Conservation (phyloP, 2,888 invertebrate genomes). For the Melieria picta region DNA sequence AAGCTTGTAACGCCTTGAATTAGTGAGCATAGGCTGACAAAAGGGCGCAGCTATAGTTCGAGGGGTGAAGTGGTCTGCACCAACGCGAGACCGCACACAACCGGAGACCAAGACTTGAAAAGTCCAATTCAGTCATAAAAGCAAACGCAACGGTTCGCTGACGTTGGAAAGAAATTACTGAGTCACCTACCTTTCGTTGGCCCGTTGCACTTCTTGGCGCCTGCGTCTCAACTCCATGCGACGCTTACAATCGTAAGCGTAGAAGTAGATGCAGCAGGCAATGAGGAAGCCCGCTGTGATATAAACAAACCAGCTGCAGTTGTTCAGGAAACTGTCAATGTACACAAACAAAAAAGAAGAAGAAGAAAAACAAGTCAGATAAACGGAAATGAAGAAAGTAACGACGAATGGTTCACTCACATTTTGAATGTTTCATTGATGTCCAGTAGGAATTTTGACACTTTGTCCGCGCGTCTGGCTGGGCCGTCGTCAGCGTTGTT, state of each 20-base stretch:
- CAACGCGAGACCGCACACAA: too few relatives aligned
- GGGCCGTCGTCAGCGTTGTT: slow-evolving; percentile 18
- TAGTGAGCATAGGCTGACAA: too few relatives aligned
- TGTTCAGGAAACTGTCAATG: slow-evolving; percentile 51
- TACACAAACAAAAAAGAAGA: neutral
- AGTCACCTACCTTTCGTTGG: slow-evolving; percentile 53
- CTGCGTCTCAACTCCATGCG: slow-evolving; percentile 48
- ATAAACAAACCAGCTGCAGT: slow-evolving; percentile 60
- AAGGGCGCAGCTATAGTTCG: too few relatives aligned
- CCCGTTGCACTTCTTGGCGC: slow-evolving; percentile 51
- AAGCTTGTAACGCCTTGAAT: too few relatives aligned
- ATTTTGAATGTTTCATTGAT: slow-evolving; percentile 43
- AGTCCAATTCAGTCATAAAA: neutral
- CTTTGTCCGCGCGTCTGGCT: slow-evolving; percentile 25
- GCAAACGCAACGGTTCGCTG: neutral
- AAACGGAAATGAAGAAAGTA: neutral
- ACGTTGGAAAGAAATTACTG: neutral
- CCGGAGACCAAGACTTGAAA: neutral
- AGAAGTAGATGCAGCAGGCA: slow-evolving; percentile 53
- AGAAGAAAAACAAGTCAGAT: neutral
- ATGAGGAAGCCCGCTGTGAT: slow-evolving; percentile 51
- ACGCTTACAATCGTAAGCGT: slow-evolving; percentile 52
- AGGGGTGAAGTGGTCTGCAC: too few relatives aligned
- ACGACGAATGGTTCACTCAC: slow-evolving; percentile 34
- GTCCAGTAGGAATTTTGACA: slow-evolving; percentile 39